phyloP scores from a whole-genome alignment of 1,140 invertebrate genomes.

The Drosophila ambigua region DNA sequence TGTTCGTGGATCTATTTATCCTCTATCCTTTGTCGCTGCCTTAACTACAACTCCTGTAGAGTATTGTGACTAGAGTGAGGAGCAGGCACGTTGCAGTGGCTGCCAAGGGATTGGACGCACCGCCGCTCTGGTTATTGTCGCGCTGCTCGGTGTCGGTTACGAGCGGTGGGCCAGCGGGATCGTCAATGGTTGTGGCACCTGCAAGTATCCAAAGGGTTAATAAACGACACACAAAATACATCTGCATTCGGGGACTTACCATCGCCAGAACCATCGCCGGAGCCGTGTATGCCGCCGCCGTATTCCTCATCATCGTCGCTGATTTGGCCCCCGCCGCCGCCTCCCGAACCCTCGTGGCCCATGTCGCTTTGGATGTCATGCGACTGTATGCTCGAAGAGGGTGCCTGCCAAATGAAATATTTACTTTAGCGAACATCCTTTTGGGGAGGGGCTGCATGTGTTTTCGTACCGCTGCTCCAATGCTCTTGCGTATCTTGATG shows the following conservation, averaged over 20 bases:
- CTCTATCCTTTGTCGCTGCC: constrained; percentile 48
- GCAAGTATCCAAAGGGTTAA: background rate
- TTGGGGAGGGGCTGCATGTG: rapidly evolving
- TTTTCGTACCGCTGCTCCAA: constrained; percentile 69
- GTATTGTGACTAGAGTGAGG: constrained; percentile 78
- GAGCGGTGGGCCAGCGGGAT: constrained; percentile 38
- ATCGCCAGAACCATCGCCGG: constrained; percentile 81
- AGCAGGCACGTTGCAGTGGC: constrained; percentile 61
- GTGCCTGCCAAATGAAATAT: constrained; percentile 43
- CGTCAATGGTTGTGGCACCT: constrained; percentile 61
- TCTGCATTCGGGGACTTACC: constrained; percentile 43
- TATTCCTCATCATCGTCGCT: constrained; percentile 80
- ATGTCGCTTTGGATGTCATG: constrained; percentile 82
- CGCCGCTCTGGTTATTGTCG: constrained; percentile 27
- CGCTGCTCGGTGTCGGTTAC: constrained; percentile 43
- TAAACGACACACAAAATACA: background rate
- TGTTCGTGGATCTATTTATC: constrained; percentile 21
- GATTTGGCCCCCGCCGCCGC: constrained; percentile 62
- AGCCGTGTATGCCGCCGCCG: constrained; percentile 65
- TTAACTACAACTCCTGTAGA: constrained; percentile 75
- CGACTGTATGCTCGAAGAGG: constrained; percentile 45
- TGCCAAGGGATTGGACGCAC: constrained; percentile 37
- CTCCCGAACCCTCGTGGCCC: constrained; percentile 76
- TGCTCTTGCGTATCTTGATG: constrained; percentile 77
- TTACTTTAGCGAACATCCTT: background rate